Conservation (phyloP, 2,113 vertebrate species). For the Apodemus speciosus region DNA sequence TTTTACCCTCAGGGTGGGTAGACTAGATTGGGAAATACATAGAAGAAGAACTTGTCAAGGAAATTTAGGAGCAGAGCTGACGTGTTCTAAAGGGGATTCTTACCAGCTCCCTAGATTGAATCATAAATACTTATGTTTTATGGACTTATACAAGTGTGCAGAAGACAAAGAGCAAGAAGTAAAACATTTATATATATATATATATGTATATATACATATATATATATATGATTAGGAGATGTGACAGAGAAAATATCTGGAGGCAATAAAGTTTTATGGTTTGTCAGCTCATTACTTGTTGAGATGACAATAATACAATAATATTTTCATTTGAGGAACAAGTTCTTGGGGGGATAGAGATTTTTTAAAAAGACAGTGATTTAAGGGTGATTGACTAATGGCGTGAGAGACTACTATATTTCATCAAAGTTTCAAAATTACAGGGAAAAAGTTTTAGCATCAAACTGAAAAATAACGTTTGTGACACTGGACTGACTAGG, state of each 20-base stretch:
- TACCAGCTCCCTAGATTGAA: conserved; percentile 41
- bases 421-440: neutral
- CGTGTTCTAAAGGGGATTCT: conserved; percentile 57
- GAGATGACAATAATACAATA: conserved; percentile 38
- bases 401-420: neutral
- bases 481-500: neutral
- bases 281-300: conserved; percentile 28
- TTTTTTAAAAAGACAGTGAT: neutral
- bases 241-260: conserved; percentile 5
- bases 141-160: conserved; percentile 46
- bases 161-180: conserved; percentile 33
- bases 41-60: conserved; percentile 56
- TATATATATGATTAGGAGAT: neutral
- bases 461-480: neutral
- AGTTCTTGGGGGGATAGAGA: neutral
- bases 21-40: conserved; percentile 42
- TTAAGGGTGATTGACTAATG: conserved; percentile 35
- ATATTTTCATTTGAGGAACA: conserved; percentile 4
- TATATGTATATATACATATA: neutral
- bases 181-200: neutral
- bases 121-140: conserved; percentile 65
- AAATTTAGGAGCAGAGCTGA: conserved; percentile 54
- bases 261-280: neutral
- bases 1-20: conserved; percentile 38
- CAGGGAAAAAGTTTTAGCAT: neutral